Evolutionary conservation across 2,888 invertebrate genomes (phyloP), one percentile per base, ranked within the genome.

Genomic region (Eristalis intricaria): DNA sequence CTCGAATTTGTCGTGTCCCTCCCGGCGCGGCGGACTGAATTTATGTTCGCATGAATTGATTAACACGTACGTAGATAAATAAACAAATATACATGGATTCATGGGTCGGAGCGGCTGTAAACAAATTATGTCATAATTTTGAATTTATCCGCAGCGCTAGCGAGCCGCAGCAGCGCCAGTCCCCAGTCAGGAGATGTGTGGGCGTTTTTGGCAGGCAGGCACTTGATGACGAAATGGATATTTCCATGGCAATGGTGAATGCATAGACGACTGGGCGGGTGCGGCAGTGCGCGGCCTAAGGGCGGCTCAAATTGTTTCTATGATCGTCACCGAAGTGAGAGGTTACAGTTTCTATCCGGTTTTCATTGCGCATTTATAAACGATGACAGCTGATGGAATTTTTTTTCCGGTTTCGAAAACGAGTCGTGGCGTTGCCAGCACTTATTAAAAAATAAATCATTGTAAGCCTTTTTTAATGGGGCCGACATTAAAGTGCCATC

Each of bases 101-200:
- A 19, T n/a, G 43, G 43, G n/a, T 1, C 60, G 15, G 64, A 75
- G 43, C 64, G 23, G 26, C 38, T 77, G 77, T 85, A 83, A 83
- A 86, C 83, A 83, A 86, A 80, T 83, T 86, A 83, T 83, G 86
- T 83, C 86, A 86, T 86, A 68, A 75, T 75, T 74, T 66, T n/a
- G 50, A 58, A 69, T 64, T 70, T 29, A 32, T 70, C 56, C 56
- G 63, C 19, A 38, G 38, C 22, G 64, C 26, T 19, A 11, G 11
- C 23, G 56, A 69, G 19, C 32, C 32, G 8, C 60, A 23, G n/a
- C n/a, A 19, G 70, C 23, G 58, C 58, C 63, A 65, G 66, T n/a
- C 26, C 26, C 26, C 26, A 3, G 26, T 10, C 58, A 43, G 43
- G 43, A 19, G 43, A n/a, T 56, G 23, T 23, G 84, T 85, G 43